Evolutionary conservation across 1,140 invertebrate genomes (phyloP).

Genomic region (Ericerus pela): DNA sequence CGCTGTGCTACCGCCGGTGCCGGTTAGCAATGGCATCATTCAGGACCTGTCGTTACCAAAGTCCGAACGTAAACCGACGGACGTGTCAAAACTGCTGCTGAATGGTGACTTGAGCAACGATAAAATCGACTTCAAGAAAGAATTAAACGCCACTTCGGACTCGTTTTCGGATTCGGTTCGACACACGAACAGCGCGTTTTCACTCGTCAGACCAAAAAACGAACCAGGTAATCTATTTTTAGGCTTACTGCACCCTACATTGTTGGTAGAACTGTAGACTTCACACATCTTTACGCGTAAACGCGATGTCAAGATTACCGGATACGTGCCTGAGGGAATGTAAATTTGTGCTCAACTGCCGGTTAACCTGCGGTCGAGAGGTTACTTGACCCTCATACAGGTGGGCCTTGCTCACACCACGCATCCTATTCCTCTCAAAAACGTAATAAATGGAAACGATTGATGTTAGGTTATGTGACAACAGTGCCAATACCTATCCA

Average conservation of each 20-base stretch:
- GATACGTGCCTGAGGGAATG: too few relatives aligned
- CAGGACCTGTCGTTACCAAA: slow-evolving; percentile 76
- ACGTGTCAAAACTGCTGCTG: slow-evolving; percentile 20
- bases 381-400: too few relatives aligned
- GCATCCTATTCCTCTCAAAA: too few relatives aligned
- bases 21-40: slow-evolving; percentile 43
- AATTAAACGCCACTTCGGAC: slow-evolving; percentile 18
- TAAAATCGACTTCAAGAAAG: slow-evolving; percentile 18
- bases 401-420: too few relatives aligned
- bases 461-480: too few relatives aligned
- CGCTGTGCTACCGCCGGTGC: too few relatives aligned
- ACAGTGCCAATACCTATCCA: too few relatives aligned
- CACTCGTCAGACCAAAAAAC: slow-evolving; percentile 61
- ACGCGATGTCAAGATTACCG: too few relatives aligned
- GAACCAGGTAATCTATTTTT: slow-evolving; percentile 39
- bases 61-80: slow-evolving; percentile 27
- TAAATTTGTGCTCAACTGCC: slow-evolving; percentile 9
- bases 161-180: slow-evolving; percentile 43
- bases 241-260: neutral
- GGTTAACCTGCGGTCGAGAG: slow-evolving; percentile 14
- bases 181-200: slow-evolving; percentile 70
- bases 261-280: neutral
- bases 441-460: too few relatives aligned
- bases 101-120: slow-evolving; percentile 18
- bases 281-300: too few relatives aligned